Base-by-base conservation (phyloP, 1,140 invertebrate species). In the Orius laevigatus region DNA sequence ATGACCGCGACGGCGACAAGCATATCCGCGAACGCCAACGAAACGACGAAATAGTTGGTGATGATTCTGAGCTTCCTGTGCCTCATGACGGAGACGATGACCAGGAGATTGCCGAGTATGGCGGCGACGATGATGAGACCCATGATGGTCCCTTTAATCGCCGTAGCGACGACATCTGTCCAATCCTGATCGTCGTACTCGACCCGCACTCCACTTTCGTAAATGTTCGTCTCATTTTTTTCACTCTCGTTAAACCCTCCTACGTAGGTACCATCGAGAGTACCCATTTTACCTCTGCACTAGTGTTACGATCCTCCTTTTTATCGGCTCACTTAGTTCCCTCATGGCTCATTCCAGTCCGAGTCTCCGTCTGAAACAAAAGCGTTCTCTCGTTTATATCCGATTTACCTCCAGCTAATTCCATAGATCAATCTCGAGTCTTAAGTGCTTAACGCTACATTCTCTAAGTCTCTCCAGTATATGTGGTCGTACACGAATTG, bases 11-110 rank as follows among this genome's bases (percentile, higher is more conserved):
- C 66, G 3, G 90, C 90, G 6, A 96, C 91, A 15, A 93, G 66
- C 62, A 91, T 78, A 62, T 95, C 91, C 4, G 91, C 90, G 56
- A 88, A 79, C 0, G 91, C 86, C 15, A 95, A 66, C 31, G 87
- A 91, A 19, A 94, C 89, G 45, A 96, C 88, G 67, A 94, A 95
- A 60, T 89, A 90, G 67, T 95, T 96, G 32, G 90, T 95, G 53
- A 90, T 84, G 46, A 89, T 81, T 2, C 86, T 71, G 40, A 88
- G 69, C 54, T 79, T 78, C 32, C 76, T 66, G 51, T 82, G 79
- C 6, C 75, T 67, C 48, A 80, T 73, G 34, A 84, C 76, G 58
- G 78, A 81, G 45, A 84, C 78, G 56, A 87, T 86, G 53, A 89
- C 84, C 46, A 89, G 66, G 1, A 83, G 77, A 67, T 90, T 94